Conservation (phyloP, 2,888 invertebrate species). For the Epicampocera succincta region DNA sequence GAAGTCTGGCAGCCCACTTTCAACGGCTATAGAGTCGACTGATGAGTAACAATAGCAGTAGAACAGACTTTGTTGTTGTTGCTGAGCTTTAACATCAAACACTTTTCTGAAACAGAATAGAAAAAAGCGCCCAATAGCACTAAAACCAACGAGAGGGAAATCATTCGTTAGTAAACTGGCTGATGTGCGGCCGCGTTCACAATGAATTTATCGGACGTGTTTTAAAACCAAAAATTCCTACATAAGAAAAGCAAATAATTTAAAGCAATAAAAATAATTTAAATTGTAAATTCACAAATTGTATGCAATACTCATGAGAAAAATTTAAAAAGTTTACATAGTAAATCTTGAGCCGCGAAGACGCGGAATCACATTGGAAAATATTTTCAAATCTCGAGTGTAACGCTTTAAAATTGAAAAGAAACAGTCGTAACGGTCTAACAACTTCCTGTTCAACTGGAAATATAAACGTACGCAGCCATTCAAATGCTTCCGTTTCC, state of each 20-base stretch:
- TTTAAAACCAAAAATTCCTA: slow-evolving; percentile 36
- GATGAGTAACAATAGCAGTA: slow-evolving; percentile 59
- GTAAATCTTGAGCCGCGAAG: slow-evolving; percentile 50
- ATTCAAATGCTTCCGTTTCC: slow-evolving; percentile 61
- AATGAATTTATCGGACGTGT: slow-evolving; percentile 63
- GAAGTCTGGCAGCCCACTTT: slow-evolving; percentile 45
- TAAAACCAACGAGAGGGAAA: slow-evolving; percentile 66
- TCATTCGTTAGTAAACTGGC: slow-evolving; percentile 69
- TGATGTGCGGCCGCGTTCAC: slow-evolving; percentile 66
- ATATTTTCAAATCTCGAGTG: slow-evolving; percentile 12
- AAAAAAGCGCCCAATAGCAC: slow-evolving; percentile 63
- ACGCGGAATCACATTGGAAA: slow-evolving; percentile 18
- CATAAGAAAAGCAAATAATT: slow-evolving; percentile 13
- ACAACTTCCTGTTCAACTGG: slow-evolving; percentile 55
- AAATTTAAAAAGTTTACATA: neutral
- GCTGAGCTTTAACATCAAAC: slow-evolving; percentile 57
- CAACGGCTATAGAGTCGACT: slow-evolving; percentile 25
- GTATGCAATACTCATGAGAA: slow-evolving; percentile 40
- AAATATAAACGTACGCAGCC: slow-evolving; percentile 52
- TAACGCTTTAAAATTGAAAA: slow-evolving; percentile 28
- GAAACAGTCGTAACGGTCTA: slow-evolving; percentile 42
- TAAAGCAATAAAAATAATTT: slow-evolving; percentile 50
- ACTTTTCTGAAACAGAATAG: slow-evolving; percentile 53
- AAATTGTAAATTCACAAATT: slow-evolving; percentile 55
- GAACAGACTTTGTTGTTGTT: slow-evolving; percentile 51